Percentiles rank a stretch among this genome's conserved stretches.
phyloP scores from a whole-genome alignment of 2,113 vertebrate genomes.

The Chiloscyllium plagiosum region DNA sequence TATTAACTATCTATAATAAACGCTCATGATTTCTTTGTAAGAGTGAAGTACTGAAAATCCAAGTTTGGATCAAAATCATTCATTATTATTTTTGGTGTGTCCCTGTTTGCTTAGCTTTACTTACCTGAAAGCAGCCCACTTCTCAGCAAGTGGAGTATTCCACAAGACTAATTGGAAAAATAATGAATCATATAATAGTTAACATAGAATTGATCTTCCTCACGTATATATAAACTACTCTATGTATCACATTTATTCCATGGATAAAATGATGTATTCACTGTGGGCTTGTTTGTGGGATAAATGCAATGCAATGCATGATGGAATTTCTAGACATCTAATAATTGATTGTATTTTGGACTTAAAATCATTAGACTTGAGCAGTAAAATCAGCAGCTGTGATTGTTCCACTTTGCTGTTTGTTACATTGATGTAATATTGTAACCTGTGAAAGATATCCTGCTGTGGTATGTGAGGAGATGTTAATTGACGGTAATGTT shows the following conservation, averaged over 20 bases:
- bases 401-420: not conserved
- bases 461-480: not conserved
- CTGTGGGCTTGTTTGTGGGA: not conserved
- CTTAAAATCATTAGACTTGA: not conserved
- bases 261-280: not conserved
- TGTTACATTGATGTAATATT: not conserved
- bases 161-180: not conserved
- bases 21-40: not conserved
- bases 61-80: not conserved
- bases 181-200: not conserved
- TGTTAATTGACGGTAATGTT: too few relatives aligned
- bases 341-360: not conserved
- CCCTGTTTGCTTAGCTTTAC: not conserved
- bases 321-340: not conserved
- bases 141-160: not conserved
- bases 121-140: not conserved
- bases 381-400: not conserved
- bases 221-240: not conserved
- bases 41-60: not conserved
- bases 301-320: not conserved
- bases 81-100: not conserved
- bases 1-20: not conserved
- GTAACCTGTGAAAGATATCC: not conserved
- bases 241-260: not conserved
- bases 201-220: not conserved